phyloP scores from a whole-genome alignment of 2,888 invertebrate species.

The Cinara cedri region DNA sequence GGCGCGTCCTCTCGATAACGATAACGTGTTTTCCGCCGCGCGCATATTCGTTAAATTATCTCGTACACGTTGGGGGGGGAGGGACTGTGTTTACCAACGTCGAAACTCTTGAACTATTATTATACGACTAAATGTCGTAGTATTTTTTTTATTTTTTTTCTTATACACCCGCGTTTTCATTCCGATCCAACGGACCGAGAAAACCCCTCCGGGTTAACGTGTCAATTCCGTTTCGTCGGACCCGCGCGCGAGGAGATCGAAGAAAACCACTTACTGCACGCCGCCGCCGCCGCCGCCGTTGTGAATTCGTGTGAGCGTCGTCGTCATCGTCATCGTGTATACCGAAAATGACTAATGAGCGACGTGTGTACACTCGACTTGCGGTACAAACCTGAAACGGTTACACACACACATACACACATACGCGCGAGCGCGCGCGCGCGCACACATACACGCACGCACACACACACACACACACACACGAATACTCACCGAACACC shows the following conservation, averaged over 20 bases:
- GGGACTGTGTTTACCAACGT: no score
- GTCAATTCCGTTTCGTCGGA: slow-evolving; percentile 43
- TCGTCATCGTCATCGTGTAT: not conserved
- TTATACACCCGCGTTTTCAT: slow-evolving; percentile 9
- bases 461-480: not conserved
- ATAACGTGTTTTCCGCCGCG: not conserved
- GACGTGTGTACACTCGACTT: slow-evolving; percentile 51
- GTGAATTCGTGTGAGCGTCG: not conserved
- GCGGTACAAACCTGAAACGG: slow-evolving; percentile 52
- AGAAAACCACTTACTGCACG: slow-evolving; percentile 46
- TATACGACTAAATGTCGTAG: no score
- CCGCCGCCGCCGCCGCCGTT: not conserved
- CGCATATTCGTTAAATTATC: slow-evolving; percentile 11
- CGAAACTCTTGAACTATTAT: no score
- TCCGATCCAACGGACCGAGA: slow-evolving; percentile 21
- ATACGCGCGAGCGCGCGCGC: not conserved
- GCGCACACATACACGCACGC: not conserved
- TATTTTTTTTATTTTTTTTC: not conserved
- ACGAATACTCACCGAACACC: no score
- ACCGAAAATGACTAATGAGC: slow-evolving; percentile 56
- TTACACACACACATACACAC: not conserved
- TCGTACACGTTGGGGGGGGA: no score
- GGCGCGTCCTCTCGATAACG: no score
- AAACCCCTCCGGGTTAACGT: slow-evolving; percentile 45
- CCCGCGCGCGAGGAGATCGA: not conserved